These are phyloP conservation scores for Sinotaia quadrata DNA, from an alignment of 2,888 invertebrate species.

Conservation along the genomic window DNA sequence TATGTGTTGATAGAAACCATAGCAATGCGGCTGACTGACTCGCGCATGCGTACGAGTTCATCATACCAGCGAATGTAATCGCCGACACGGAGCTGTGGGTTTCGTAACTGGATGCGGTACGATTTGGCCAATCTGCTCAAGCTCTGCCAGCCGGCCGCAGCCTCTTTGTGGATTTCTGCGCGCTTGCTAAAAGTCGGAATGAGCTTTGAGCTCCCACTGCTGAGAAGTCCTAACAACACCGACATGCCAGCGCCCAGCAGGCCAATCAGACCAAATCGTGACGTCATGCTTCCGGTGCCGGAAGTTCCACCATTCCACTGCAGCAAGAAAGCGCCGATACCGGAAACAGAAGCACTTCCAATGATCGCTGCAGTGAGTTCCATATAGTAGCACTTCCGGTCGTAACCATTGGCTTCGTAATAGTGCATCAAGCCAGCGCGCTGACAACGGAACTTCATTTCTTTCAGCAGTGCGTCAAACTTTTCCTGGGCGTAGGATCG, in stretches of 20 bases:
- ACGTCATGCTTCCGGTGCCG: too few species aligned
- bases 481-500: constrained; percentile 10
- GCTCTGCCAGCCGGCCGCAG: constrained; percentile 25
- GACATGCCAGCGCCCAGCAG: constrained; percentile 10
- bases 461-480: constrained; percentile 24
- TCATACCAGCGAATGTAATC: constrained; percentile 21
- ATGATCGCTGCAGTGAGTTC: constrained; percentile 14
- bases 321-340: constrained; percentile 11
- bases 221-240: constrained; percentile 17
- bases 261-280: constrained; percentile 6
- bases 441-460: constrained; percentile 23
- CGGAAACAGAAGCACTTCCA: constrained; percentile 11
- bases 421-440: constrained; percentile 28
- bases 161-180: constrained; percentile 14
- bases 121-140: constrained; percentile 18
- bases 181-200: constrained; percentile 21
- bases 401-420: constrained; percentile 24
- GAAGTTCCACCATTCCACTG: neutral
- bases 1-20: constrained; percentile 19
- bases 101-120: constrained; percentile 22
- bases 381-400: constrained; percentile 24
- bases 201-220: constrained; percentile 19
- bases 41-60: constrained; percentile 7
- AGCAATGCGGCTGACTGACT: constrained; percentile 22
- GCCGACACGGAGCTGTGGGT: constrained; percentile 4